Conservation (phyloP, 2,888 invertebrate species). For the Nebria salina region DNA sequence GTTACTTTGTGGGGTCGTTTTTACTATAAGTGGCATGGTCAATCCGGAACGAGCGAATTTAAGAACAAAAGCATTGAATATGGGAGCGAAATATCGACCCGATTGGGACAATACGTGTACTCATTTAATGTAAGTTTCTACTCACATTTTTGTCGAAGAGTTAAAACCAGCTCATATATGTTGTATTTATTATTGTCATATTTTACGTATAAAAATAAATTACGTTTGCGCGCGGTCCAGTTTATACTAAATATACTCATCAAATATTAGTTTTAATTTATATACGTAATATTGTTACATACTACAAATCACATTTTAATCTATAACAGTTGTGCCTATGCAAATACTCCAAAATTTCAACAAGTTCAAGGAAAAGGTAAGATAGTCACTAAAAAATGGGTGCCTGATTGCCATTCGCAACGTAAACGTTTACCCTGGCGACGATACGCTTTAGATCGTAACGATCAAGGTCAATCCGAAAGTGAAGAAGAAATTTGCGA, state of each 20-base stretch:
- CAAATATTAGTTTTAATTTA: not conserved
- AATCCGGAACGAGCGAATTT: conserved; percentile 80
- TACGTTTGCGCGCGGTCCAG: not conserved
- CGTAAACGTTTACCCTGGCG: conserved; percentile 75
- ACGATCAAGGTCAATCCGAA: conserved; percentile 60
- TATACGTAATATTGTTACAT: not conserved
- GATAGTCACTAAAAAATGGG: conserved; percentile 80
- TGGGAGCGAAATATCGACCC: conserved; percentile 82
- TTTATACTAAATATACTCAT: not conserved
- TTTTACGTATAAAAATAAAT: too few species aligned
- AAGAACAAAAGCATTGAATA: conserved; percentile 73
- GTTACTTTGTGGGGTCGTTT: conserved; percentile 73
- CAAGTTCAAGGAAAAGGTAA: conserved; percentile 73
- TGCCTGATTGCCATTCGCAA: conserved; percentile 70
- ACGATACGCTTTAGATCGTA: conserved; percentile 68
- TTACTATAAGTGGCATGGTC: conserved; percentile 88
- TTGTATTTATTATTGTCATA: too few species aligned
- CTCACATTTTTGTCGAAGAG: not conserved
- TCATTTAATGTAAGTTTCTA: conserved; percentile 79
- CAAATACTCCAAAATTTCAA: conserved; percentile 87
- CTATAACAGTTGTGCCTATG: conserved; percentile 80
- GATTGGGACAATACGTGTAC: conserved; percentile 83
- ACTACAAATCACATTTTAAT: too few species aligned
- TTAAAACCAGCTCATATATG: too few species aligned
- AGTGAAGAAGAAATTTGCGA: conserved; percentile 67